These are phyloP conservation scores for Equus quagga DNA, from an alignment of 2,113 vertebrate genomes.

Conservation along the genomic window DNA sequence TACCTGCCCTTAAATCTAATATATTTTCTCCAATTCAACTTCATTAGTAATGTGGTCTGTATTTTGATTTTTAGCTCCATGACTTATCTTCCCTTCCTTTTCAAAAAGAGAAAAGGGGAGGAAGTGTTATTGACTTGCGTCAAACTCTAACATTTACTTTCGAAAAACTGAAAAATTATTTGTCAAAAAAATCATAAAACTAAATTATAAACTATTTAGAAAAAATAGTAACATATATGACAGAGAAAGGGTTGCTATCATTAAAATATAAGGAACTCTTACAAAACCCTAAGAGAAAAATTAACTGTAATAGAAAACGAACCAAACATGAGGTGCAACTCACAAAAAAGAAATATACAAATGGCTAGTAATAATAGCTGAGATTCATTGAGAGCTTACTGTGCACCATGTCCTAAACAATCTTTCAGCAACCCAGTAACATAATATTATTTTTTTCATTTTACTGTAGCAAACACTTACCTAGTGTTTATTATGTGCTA, in stretches of 20 bases:
- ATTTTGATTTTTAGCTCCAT: not conserved
- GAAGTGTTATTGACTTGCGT: not conserved
- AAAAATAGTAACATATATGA: not conserved
- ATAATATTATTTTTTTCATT: not conserved
- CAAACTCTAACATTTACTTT: not conserved
- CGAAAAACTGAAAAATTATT: constrained; percentile 19
- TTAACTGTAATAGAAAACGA: not conserved
- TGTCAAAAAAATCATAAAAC: not conserved
- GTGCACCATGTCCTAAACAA: not conserved
- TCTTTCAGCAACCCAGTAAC: not conserved
- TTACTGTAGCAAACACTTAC: not conserved
- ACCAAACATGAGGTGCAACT: not conserved
- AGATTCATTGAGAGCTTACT: not conserved
- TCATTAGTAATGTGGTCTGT: not conserved
- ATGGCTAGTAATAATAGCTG: not conserved
- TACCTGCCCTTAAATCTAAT: not conserved
- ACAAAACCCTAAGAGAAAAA: not conserved
- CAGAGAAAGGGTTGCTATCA: not conserved
- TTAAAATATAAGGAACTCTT: constrained; percentile 11
- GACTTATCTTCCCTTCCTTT: not conserved
- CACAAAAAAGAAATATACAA: not conserved
- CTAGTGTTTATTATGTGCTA: not conserved
- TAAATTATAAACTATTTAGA: not conserved
- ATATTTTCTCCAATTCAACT: not conserved
- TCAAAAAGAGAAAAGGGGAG: not conserved